phyloP scores from a whole-genome alignment of 2,888 invertebrate species.

The Chorisops tibialis region DNA sequence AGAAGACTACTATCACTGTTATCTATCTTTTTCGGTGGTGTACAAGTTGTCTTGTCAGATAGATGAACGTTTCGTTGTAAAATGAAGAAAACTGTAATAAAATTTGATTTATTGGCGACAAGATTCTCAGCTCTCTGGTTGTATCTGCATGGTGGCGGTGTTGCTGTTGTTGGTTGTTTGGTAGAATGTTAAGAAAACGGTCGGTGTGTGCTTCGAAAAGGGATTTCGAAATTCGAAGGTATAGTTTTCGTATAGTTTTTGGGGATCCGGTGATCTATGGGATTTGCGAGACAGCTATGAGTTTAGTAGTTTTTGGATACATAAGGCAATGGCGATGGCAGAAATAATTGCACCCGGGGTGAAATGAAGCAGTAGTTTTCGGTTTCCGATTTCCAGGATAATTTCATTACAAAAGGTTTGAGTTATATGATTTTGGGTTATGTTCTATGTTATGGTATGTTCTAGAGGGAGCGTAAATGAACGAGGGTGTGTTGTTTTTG shows the following conservation, averaged over 20 bases:
- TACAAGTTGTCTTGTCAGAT: slow-evolving; percentile 26
- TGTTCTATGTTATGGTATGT: too few relatives aligned
- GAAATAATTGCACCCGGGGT: slow-evolving; percentile 25
- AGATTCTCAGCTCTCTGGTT: slow-evolving; percentile 38
- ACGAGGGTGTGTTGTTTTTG: too few relatives aligned
- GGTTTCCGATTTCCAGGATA: slow-evolving; percentile 24
- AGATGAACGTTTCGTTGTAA: slow-evolving; percentile 38
- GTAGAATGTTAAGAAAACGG: slow-evolving; percentile 25
- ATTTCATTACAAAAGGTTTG: slow-evolving; percentile 24
- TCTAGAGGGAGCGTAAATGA: too few relatives aligned
- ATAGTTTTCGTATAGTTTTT: slow-evolving; percentile 14
- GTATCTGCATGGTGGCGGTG: background rate
- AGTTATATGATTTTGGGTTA: slow-evolving; percentile 12
- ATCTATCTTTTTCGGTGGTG: slow-evolving; percentile 7
- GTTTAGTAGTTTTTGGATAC: background rate
- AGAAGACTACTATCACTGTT: slow-evolving; percentile 19
- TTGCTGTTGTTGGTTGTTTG: background rate
- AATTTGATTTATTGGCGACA: slow-evolving; percentile 54
- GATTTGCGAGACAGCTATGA: slow-evolving; percentile 15
- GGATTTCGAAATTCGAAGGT: slow-evolving; percentile 25
- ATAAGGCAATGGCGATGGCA: background rate
- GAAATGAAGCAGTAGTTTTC: slow-evolving; percentile 23
- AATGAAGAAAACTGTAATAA: slow-evolving; percentile 54
- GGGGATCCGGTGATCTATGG: slow-evolving; percentile 27
- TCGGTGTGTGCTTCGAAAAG: slow-evolving; percentile 21